phyloP scores from a whole-genome alignment of 2,113 vertebrate species.

The Pterocles orientalis region DNA sequence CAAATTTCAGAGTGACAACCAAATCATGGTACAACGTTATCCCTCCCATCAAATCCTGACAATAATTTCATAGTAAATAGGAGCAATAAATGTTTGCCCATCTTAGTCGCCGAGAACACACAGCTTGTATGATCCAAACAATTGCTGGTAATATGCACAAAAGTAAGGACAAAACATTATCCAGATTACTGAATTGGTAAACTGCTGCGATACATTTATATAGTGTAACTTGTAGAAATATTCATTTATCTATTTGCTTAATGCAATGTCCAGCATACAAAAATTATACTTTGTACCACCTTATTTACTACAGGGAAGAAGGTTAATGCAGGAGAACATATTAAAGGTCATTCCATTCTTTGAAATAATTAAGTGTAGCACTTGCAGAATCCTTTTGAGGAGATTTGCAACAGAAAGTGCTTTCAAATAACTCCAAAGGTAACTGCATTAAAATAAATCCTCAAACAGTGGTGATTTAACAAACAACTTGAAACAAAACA shows the following conservation, averaged over 20 bases:
- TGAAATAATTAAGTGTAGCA: constrained; percentile 49
- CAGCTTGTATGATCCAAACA: background rate
- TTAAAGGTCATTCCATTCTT: constrained; percentile 45
- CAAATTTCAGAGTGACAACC: background rate
- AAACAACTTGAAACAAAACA: background rate
- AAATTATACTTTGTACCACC: background rate
- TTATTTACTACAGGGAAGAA: constrained; percentile 21
- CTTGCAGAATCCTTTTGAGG: constrained; percentile 8
- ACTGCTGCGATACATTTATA: background rate
- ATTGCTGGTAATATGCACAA: background rate
- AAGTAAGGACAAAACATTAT: background rate
- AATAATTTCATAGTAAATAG: background rate
- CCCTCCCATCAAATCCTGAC: background rate
- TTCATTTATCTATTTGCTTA: background rate
- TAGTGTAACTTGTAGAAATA: background rate
- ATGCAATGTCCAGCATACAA: background rate
- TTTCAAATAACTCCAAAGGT: constrained; percentile 24
- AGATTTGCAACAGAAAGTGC: constrained; percentile 21
- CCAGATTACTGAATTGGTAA: background rate
- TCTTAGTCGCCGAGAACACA: background rate
- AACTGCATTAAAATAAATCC: constrained; percentile 44
- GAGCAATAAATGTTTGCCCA: background rate
- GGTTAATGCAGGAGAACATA: constrained; percentile 6
- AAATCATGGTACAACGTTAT: background rate
- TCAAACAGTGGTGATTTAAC: background rate